phyloP scores from a whole-genome alignment of 2,113 vertebrate genomes.

The Romanogobio albipinnatus region DNA sequence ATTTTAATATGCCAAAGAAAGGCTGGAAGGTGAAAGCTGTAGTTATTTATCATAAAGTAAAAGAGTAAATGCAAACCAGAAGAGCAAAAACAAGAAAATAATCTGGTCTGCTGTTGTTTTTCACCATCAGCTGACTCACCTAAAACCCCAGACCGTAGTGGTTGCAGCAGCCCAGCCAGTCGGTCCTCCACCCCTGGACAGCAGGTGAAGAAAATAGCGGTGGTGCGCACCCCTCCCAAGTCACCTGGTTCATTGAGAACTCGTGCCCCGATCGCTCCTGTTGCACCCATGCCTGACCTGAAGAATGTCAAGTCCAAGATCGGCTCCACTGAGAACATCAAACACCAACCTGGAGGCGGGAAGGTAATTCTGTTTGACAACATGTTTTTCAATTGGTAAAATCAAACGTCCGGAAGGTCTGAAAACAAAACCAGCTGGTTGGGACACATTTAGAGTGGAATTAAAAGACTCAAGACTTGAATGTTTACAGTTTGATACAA shows the following conservation, averaged over 20 bases:
- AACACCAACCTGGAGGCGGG: slow-evolving; percentile 89
- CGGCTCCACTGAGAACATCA: slow-evolving; percentile 90
- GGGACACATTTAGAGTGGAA: background rate
- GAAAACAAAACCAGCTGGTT: slow-evolving; percentile 75
- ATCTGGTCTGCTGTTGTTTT: background rate
- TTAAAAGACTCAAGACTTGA: background rate
- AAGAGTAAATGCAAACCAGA: background rate
- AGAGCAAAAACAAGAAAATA: background rate
- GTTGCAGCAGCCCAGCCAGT: slow-evolving; percentile 87
- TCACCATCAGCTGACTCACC: slow-evolving; percentile 76
- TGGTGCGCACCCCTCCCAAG: slow-evolving; percentile 90
- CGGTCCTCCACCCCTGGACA: slow-evolving; percentile 83
- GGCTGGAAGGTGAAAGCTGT: background rate
- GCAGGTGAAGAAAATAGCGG: slow-evolving; percentile 87
- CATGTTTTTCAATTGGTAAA: background rate
- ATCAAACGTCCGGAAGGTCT: slow-evolving; percentile 82
- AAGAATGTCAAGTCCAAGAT: slow-evolving; percentile 91
- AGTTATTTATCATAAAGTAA: too few species aligned
- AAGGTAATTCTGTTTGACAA: slow-evolving; percentile 76
- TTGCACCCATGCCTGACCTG: slow-evolving; percentile 88
- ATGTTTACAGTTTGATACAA: background rate
- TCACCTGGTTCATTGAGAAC: slow-evolving; percentile 85
- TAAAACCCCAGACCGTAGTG: slow-evolving; percentile 87
- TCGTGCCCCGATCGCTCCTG: slow-evolving; percentile 71
- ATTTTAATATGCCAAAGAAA: background rate